Percentiles rank a stretch among this genome's conserved stretches.
These are phyloP conservation scores for Peromyscus eremicus DNA, from an alignment of 2,797 vertebrate genomes.

Conservation along the genomic window DNA sequence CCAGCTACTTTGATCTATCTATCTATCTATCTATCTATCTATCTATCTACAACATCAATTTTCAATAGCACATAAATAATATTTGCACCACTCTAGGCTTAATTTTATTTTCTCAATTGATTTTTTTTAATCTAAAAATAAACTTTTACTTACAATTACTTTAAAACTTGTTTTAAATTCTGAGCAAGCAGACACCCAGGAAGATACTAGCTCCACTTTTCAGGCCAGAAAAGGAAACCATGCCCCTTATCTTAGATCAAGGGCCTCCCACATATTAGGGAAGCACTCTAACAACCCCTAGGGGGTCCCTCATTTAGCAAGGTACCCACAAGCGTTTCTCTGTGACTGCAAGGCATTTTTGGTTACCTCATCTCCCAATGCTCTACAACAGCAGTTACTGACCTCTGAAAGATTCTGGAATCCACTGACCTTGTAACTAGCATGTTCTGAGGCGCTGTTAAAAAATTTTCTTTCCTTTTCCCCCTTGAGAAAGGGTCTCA, in stretches of 20 bases:
- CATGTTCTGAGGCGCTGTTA: background rate
- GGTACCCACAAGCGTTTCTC: background rate
- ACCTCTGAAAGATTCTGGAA: constrained; percentile 35
- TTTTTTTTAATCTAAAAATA: background rate
- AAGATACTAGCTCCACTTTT: background rate
- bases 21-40: background rate
- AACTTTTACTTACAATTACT: background rate
- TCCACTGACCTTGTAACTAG: constrained; percentile 15
- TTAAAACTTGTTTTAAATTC: background rate
- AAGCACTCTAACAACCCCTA: background rate
- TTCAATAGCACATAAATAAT: constrained; percentile 56
- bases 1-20: constrained; percentile 4
- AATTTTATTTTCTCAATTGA: constrained; percentile 61
- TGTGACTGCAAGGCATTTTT: background rate
- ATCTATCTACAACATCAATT: constrained; percentile 45
- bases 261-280: no score
- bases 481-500: background rate
- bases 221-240: background rate
- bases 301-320: background rate
- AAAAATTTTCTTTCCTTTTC: background rate
- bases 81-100: constrained; percentile 23
- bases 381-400: background rate
- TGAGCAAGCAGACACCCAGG: background rate
- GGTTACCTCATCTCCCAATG: background rate
- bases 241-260: background rate